Evolutionary conservation across 1,140 invertebrate species (phyloP), one percentile per base, ranked within the genome.

Genomic region (Elymnias hypermnestra): DNA sequence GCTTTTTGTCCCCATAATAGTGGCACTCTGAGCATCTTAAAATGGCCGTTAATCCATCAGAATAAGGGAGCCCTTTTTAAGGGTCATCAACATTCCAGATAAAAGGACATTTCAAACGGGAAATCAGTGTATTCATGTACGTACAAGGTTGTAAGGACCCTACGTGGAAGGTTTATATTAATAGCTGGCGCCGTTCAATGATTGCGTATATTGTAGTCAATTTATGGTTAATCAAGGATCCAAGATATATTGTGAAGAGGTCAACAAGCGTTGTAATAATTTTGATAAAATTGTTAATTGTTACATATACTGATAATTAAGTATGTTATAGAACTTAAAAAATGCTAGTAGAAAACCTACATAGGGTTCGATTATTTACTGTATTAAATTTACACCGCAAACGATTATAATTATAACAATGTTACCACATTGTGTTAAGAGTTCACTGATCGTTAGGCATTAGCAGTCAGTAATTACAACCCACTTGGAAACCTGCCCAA

Each of bases 1-100:
- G 68, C 71, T 84, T 84, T 78, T 81, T 78, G 69, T 73, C 61
- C 73, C 66, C 63, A 59, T 71, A 70, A 71, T 74, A 74, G 66
- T 71, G 57, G 67, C 63, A 70, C 63, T 75, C 54, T 59, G 67
- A 72, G 72, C 65, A 62, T 55, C 63, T 69, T 66, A 62, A 72
- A 81, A 72, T 60, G 66, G 52, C 52, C 63, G 51, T 57, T 76
- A 76, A 72, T 77, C 61, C 63, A 58, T 73, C 73, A 68, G 50
- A 35, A 53, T 62, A 66, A 62, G 59, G 62, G 53, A 50, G 53
- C 38, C 60, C 56, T 56, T 60, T n/a, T 69, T 66, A 73, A 56
- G 50, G 62, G 55, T 31, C 55, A 45, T 61, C 61, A 63, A 57
- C 63, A 68, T 65, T 62, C 49, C 35, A 28, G 49, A 63, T 59